A percentile compares a stretch with the other conserved stretches of the same genome.
Conservation (phyloP, 1,140 invertebrate species). For the Diorhabda sublineata region DNA sequence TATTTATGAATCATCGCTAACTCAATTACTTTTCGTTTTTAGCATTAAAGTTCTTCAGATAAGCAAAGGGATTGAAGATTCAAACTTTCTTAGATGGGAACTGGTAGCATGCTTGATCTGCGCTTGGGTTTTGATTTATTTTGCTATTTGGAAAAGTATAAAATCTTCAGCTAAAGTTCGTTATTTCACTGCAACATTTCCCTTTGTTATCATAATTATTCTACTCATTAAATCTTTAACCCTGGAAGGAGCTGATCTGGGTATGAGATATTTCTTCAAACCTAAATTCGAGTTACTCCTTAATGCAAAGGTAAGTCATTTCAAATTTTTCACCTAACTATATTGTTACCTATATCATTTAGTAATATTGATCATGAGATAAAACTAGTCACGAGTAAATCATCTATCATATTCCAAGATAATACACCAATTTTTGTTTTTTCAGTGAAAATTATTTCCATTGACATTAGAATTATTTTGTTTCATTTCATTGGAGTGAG, state of each 20-base stretch:
- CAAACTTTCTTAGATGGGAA: conserved; percentile 80
- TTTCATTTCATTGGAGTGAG: no score
- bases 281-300: conserved; percentile 82
- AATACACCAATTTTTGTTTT: no score
- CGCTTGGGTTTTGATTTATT: conserved; percentile 88
- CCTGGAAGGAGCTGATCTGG: conserved; percentile 74
- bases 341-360: no score
- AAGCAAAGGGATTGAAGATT: conserved; percentile 73
- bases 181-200: conserved; percentile 83
- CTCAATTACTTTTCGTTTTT: conserved; percentile 34
- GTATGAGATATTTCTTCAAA: conserved; percentile 78
- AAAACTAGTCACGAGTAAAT: no score
- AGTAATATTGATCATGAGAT: no score
- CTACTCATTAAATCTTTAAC: conserved; percentile 76
- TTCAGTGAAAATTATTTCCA: no score
- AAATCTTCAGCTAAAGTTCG: conserved; percentile 78
- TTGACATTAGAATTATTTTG: no score
- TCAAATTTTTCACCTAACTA: not conserved
- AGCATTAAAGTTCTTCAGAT: conserved; percentile 82
- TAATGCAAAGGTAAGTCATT: conserved; percentile 64
- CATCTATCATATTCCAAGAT: no score
- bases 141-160: conserved; percentile 90
- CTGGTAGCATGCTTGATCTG: conserved; percentile 79
- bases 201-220: conserved; percentile 76
- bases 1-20: no score